A percentile compares a stretch with the other conserved stretches of the same genome.
Evolutionary conservation across 2,888 invertebrate species (phyloP).

Genomic region (Athalia cordata): DNA sequence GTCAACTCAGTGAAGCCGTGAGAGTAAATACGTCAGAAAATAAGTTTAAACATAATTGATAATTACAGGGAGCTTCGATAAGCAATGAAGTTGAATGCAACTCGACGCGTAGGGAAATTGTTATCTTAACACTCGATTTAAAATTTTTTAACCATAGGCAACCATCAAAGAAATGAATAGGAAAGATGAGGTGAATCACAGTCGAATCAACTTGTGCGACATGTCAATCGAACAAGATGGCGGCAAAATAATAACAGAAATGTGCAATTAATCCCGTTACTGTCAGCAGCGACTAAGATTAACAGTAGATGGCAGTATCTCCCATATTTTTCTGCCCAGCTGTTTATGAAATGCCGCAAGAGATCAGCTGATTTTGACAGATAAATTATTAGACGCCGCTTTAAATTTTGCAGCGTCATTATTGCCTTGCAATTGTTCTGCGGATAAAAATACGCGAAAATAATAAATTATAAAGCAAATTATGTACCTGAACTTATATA

Average conservation of each 20-base stretch:
- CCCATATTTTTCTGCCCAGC: conserved; percentile 24
- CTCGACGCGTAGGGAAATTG: neutral
- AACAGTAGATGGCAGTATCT: conserved; percentile 27
- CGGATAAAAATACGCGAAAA: no score
- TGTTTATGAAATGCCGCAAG: conserved; percentile 1
- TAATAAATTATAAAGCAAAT: no score
- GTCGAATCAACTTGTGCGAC: neutral
- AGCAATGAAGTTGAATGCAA: no score
- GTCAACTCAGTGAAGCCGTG: neutral
- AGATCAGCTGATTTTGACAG: conserved; percentile 40
- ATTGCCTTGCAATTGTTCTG: neutral
- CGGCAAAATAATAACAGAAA: conserved; percentile 18
- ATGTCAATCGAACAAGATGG: conserved; percentile 26
- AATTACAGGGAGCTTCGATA: neutral
- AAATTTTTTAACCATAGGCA: neutral
- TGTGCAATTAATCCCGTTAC: conserved; percentile 31
- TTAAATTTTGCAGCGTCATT: neutral
- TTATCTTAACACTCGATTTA: conserved; percentile 2
- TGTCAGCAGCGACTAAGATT: neutral
- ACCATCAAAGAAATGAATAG: neutral
- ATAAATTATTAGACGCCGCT: conserved; percentile 6
- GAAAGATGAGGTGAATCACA: neutral
- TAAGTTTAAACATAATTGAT: neutral
- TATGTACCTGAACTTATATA: no score
- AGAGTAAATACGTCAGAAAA: neutral